Evolutionary conservation across 2,888 invertebrate species (phyloP).

Genomic region (Scelioninae gen. 1): DNA sequence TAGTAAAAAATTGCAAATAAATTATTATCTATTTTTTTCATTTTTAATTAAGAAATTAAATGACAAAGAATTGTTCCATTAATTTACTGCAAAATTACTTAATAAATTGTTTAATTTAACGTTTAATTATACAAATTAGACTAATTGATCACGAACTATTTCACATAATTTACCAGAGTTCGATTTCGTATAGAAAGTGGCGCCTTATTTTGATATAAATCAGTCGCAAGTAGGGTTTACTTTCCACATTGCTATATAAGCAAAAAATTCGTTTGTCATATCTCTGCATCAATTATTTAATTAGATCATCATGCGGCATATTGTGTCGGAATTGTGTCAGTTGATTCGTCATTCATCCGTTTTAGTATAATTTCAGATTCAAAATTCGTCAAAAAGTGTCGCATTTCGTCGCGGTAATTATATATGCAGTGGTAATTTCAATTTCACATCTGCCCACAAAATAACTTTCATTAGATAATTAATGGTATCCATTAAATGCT

Average conservation of each 20-base stretch:
- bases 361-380: not conserved
- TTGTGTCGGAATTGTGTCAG: not conserved
- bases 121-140: no score
- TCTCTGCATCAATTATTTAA: slow-evolving; percentile 44
- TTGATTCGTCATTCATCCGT: slow-evolving; percentile 1
- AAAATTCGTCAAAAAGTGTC: not conserved
- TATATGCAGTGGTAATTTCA: slow-evolving; percentile 6
- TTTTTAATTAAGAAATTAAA: no score
- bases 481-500: not conserved
- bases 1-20: no score
- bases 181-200: slow-evolving; percentile 50
- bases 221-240: slow-evolving; percentile 32
- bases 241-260: slow-evolving; percentile 37
- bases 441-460: not conserved
- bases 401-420: not conserved
- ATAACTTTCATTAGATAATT: not conserved
- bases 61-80: no score
- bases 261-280: slow-evolving; percentile 4
- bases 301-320: not conserved
- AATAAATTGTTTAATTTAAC: no score
- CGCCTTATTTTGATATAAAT: slow-evolving; percentile 48
- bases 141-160: no score
- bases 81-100: no score
- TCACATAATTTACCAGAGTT: no score
- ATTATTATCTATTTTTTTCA: no score